Percentiles rank a stretch among this genome's conserved stretches.
Conservation (phyloP, 2,113 vertebrate genomes). For the Limanda limanda region DNA sequence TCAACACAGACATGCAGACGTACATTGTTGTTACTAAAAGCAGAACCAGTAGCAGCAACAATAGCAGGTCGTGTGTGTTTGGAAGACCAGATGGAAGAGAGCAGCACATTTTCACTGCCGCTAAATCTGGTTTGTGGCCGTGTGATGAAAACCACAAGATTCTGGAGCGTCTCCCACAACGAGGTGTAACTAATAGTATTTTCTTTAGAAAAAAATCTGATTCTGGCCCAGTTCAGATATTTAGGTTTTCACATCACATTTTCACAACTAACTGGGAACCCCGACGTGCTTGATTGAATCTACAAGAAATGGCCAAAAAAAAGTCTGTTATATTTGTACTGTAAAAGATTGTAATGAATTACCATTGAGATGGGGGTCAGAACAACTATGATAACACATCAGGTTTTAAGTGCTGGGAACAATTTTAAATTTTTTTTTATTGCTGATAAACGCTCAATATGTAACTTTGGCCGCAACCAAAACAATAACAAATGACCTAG, state of each 20-base stretch:
- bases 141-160: background rate
- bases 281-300: background rate
- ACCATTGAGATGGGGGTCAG: background rate
- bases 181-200: background rate
- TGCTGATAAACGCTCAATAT: too few relatives aligned
- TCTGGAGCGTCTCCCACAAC: background rate
- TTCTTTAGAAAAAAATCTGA: background rate
- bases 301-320: background rate
- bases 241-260: background rate
- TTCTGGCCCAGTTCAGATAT: background rate
- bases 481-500: too few relatives aligned
- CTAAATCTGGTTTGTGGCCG: background rate
- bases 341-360: background rate
- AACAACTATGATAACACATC: background rate
- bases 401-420: too few relatives aligned
- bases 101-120: background rate
- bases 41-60: constrained; percentile 48
- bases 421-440: background rate
- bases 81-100: constrained; percentile 26
- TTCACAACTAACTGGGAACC: background rate
- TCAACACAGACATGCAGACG: constrained; percentile 48
- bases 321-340: background rate
- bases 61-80: constrained; percentile 47
- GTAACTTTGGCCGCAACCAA: too few relatives aligned
- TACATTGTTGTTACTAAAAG: constrained; percentile 69